Conservation (phyloP, 1,140 invertebrate species). For the Aphaenogaster rudis region DNA sequence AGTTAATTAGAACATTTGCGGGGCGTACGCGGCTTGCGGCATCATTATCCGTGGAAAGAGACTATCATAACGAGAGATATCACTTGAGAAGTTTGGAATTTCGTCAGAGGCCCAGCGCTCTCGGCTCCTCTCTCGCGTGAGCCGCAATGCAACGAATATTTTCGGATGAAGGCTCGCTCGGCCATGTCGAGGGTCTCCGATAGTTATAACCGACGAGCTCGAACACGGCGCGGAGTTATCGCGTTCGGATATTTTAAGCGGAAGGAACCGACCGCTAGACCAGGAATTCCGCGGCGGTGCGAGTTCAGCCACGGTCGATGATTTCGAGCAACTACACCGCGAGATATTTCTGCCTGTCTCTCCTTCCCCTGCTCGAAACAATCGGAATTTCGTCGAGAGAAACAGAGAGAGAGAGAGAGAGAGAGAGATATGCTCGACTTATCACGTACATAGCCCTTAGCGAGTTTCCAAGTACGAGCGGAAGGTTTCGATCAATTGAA, state of each 20-base stretch:
- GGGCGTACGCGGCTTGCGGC: neutral
- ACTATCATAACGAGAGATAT: constrained; percentile 33
- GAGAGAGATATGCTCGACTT: neutral
- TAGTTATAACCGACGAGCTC: neutral
- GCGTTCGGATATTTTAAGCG: constrained; percentile 52
- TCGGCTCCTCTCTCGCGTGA: neutral
- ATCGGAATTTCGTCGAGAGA: constrained; percentile 14
- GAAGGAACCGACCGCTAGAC: constrained; percentile 26
- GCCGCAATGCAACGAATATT: constrained; percentile 34
- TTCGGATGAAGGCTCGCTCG: constrained; percentile 5
- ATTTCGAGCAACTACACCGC: constrained; percentile 19
- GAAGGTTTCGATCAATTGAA: constrained; percentile 52
- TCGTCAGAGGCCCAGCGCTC: neutral
- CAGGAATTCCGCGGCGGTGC: constrained; percentile 29
- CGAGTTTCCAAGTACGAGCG: neutral
- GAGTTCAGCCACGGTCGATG: constrained; percentile 29
- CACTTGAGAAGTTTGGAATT: constrained; percentile 47
- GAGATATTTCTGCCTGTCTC: constrained; percentile 1
- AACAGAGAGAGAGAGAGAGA: neutral
- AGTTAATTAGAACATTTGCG: constrained; percentile 46
- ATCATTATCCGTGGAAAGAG: constrained; percentile 28
- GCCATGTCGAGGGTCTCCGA: constrained; percentile 2
- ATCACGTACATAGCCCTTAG: constrained; percentile 42
- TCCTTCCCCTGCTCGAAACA: neutral
- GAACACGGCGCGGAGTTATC: constrained; percentile 7